Base-by-base conservation (phyloP, 2,888 invertebrate genomes). In the Mesodorylaimus sp. region DNA sequence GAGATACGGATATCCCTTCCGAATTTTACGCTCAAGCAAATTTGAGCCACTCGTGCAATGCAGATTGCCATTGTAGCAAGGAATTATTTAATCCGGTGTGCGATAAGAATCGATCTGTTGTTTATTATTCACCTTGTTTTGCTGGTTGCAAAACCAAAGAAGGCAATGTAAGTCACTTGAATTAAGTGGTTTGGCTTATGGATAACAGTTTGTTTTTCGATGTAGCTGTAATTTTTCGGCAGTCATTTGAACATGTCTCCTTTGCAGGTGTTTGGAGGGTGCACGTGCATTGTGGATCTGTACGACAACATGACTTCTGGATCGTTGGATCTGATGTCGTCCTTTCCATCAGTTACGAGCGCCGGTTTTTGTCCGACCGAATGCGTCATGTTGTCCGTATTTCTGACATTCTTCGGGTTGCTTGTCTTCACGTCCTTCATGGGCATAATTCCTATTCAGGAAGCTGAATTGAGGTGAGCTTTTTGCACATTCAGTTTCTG, bases 51-150 rank as follows among this genome's bases (percentile, higher is more conserved):
- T 25, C 39, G 29, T 62, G 62, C 51, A 62, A 62, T 48, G 10
- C 36, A 23, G 54, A 57, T 16, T 62, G 61, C 50, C 52, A 57
- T 36, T 60, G 58, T 45, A 49, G 32, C 16, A 32, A 21, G 39
- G 50, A 2, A 48, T 51, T 49, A 39, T 52, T 38, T 54, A 53
- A 42, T 50, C 63, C 63, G 21, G 60, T 62, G 16, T 62, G 62
- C 48, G 55, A 59, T 41, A 46, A 41, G 25, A 49, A 51, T 21
- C 54, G 52, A 3, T 56, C 56, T n/a, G 54, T 57, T 37, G 59
- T 58, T 50, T 62, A 58, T 52, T 62, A 58, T 53, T 63, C 61
- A 16, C 58, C 61, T 5, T 63, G 63, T 51, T 54, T 53, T 47
- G 63, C 64, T 3, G 63, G 63, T 16, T 63, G 63, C 48, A 57